These are phyloP conservation scores for Cavia porcellus DNA, from an alignment of 2,113 vertebrate species.

Conservation along the genomic window DNA sequence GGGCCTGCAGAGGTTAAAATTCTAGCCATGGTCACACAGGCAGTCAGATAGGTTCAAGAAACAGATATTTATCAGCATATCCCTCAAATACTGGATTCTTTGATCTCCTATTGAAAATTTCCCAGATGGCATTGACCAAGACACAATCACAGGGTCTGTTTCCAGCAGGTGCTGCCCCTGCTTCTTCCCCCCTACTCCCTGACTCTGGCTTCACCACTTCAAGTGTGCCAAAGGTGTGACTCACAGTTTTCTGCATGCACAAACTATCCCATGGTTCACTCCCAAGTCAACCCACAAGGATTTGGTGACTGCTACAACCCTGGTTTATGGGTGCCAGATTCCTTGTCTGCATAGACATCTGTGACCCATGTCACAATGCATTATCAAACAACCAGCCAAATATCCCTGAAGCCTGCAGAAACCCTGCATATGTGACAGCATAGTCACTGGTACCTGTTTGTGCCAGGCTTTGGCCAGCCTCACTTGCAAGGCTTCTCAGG, in stretches of 20 bases:
- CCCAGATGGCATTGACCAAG: not conserved
- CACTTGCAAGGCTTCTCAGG: not conserved
- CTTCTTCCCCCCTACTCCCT: not conserved
- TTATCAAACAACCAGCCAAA: not conserved
- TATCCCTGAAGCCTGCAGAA: not conserved
- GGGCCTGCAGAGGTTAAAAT: not conserved
- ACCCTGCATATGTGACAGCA: not conserved
- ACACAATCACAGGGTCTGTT: accelerated
- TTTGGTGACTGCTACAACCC: not conserved
- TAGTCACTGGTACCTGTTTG: not conserved
- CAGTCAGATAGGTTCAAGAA: not conserved
- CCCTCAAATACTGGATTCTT: not conserved
- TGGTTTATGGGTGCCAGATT: not conserved
- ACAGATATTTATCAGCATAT: not conserved
- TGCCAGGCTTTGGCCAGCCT: not conserved
- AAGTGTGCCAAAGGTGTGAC: not conserved
- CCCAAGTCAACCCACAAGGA: not conserved
- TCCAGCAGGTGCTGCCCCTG: not conserved
- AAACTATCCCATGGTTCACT: not conserved
- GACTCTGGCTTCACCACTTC: accelerated
- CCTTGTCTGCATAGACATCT: not conserved
- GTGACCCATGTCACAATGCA: too few species aligned
- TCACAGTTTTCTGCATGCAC: not conserved
- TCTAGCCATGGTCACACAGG: not conserved
- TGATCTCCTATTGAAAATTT: not conserved